Evolutionary conservation across 2,113 vertebrate species (phyloP), one percentile per base, ranked within the genome.

Genomic region (Sialia sialis): DNA sequence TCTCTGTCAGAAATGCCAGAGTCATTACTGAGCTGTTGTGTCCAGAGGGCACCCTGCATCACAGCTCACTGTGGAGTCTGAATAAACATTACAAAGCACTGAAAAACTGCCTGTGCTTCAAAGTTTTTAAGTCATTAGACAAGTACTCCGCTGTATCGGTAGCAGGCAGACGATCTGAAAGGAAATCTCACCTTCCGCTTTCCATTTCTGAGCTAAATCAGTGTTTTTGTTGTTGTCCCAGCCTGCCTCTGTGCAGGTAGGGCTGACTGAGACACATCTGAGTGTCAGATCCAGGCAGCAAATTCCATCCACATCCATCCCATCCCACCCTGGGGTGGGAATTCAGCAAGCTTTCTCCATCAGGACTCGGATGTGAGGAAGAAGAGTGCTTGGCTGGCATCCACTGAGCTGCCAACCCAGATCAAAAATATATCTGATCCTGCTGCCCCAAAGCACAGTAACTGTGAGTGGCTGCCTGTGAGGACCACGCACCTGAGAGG

Each of bases 1-100:
- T 96, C 88, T 96, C 94, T 92, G 94, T 96, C 96, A 95, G 69
- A 93, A 94, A 87, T 59, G 58, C 62, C 63, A 34, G 62, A 87
- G 60, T 92, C 83, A 54, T 96, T 96, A 93, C 85, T 27, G 93
- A 88, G 86, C 87, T 81, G 68, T 59, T 64, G 73, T 59, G 90
- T 90, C 93, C 87, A 77, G 90, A 94, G 93, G 94, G 94, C 92
- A 96, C 11, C 27, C 84, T 48, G 75, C 79, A 63, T 84, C 93
- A 67, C 84, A 86, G 63, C 68, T 77, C 64, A 2, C 68, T 70
- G 62, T 13, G 0, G 49, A 92, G 49, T 22, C 91, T 84, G 85
- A 95, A 95, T 89, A 93, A 97, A 88, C 73, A 83, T 93, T 76
- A 73, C 38, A 74, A 90, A 90, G 43, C 79, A 80, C 51, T 30